Base-by-base conservation (phyloP, 2,888 invertebrate genomes). In the Gonocerus acuteangulatus region DNA sequence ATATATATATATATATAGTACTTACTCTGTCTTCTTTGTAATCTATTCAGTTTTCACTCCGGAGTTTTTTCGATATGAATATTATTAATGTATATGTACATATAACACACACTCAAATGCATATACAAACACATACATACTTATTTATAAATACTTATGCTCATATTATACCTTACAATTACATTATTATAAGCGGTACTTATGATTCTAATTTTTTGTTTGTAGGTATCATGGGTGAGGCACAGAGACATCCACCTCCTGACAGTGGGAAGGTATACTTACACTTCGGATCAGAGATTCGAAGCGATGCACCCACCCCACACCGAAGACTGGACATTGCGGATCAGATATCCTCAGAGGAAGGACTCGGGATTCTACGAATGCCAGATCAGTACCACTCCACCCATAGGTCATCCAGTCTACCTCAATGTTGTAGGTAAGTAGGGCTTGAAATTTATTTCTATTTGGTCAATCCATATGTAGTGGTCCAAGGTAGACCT, bases 341-440 rank as follows among this genome's bases (percentile, higher is more conserved):
- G 85, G 71, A 86, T 86, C 73, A 32, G 84, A 64, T 86, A 85
- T 73, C 83, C 86, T 6, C 86, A 86, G 73, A 78, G 81, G 64
- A 83, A 84, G 71, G 87, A 87, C 72, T 81, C 84, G 1, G 87
- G 87, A 39, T 82, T 87, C 70, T 92, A 92, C 75, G 91, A 92
- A 78, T 92, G 91, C 74, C 92, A 92, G 79, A 89, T 92, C 73
- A 89, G 89, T 69, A 91, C 91, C 56, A 91, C 91, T 65, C 91
- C 91, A 54, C 90, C 90, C 62, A 84, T 89, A 52, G 89, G 90
- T 44, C 88, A 89, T 74, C 84, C 86, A 21, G 84, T 91, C 61
- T 84, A 82, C 72, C 81, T 91, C 65, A 87, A 83, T 68, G 87
- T 91, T 72, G 87, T 91, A 66, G 90, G 91, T 90, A 73, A 86